These are phyloP conservation scores for Apodemia mormo DNA, from an alignment of 2,888 invertebrate genomes.

Conservation along the genomic window DNA sequence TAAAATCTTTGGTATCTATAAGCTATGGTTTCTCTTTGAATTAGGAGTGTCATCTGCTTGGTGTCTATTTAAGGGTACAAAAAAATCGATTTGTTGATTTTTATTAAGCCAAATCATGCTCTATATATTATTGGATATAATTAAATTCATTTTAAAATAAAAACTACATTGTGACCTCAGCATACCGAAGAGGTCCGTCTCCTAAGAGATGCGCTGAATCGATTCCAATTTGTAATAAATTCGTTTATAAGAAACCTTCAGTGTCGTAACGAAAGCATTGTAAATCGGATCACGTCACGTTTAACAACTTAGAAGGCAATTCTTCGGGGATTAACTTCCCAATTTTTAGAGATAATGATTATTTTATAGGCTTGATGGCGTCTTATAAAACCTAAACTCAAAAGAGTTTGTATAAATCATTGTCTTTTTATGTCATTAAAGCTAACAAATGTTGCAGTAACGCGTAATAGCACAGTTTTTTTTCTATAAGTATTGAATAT, in stretches of 20 bases:
- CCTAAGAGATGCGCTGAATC: constrained; percentile 52
- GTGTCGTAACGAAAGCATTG: constrained; percentile 60
- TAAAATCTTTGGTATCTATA: too few relatives aligned
- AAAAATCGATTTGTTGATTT: too few relatives aligned
- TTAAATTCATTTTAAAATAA: too few relatives aligned
- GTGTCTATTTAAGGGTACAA: too few relatives aligned
- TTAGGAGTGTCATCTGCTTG: too few relatives aligned
- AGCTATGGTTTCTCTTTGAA: too few relatives aligned
- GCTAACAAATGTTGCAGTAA: background rate
- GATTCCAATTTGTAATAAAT: constrained; percentile 72
- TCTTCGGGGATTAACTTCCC: constrained; percentile 48
- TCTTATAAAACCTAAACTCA: constrained; percentile 12
- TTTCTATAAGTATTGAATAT: too few relatives aligned
- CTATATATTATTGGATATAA: too few relatives aligned
- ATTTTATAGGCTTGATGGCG: constrained; percentile 4
- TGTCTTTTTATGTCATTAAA: background rate
- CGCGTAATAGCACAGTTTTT: too few relatives aligned
- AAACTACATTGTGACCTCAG: background rate
- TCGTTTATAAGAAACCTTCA: constrained; percentile 69
- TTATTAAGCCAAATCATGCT: too few relatives aligned
- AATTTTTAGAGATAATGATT: constrained; percentile 10
- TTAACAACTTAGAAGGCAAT: constrained; percentile 53
- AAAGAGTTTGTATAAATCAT: constrained; percentile 5
- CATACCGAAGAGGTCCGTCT: constrained; percentile 2
- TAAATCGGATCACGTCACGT: constrained; percentile 68